A percentile compares a stretch with the other conserved stretches of the same genome.
These are phyloP conservation scores for Megamerina dolium DNA, from an alignment of 2,888 invertebrate species.

Conservation along the genomic window DNA sequence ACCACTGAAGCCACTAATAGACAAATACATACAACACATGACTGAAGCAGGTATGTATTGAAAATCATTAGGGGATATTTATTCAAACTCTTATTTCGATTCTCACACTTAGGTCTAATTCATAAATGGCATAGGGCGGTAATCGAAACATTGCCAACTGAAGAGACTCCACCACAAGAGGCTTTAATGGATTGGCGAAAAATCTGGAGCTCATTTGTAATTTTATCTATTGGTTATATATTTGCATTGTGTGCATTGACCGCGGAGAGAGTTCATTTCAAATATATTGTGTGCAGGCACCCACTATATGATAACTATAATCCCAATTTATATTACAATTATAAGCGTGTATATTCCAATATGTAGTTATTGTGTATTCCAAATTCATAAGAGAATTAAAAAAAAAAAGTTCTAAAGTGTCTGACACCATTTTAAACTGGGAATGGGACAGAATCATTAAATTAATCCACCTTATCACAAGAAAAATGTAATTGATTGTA, in stretches of 20 bases:
- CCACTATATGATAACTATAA: conserved; percentile 65
- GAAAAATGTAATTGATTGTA: too few relatives aligned
- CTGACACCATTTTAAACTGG: too few relatives aligned
- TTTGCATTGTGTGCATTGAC: conserved; percentile 55
- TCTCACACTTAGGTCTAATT: conserved; percentile 55
- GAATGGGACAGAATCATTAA: too few relatives aligned
- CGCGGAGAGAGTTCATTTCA: conserved; percentile 63
- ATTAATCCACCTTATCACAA: too few relatives aligned
- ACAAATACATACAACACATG: conserved; percentile 60
- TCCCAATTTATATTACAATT: conserved; percentile 41
- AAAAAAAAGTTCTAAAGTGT: too few relatives aligned
- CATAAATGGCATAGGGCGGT: conserved; percentile 75
- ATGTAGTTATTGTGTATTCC: too few relatives aligned
- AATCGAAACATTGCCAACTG: conserved; percentile 56
- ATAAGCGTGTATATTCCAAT: conserved; percentile 28
- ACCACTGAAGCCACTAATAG: conserved; percentile 64
- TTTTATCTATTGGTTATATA: conserved; percentile 63
- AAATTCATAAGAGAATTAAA: conserved; percentile 21
- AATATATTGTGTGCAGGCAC: conserved; percentile 58
- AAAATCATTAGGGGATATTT: not conserved
- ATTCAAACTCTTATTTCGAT: not conserved
- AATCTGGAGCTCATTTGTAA: conserved; percentile 70
- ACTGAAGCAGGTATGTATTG: conserved; percentile 69
- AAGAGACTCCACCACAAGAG: conserved; percentile 59
- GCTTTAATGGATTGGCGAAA: conserved; percentile 73